These are phyloP conservation scores for Acronicta aceris DNA, from an alignment of 2,888 invertebrate genomes.

Conservation along the genomic window DNA sequence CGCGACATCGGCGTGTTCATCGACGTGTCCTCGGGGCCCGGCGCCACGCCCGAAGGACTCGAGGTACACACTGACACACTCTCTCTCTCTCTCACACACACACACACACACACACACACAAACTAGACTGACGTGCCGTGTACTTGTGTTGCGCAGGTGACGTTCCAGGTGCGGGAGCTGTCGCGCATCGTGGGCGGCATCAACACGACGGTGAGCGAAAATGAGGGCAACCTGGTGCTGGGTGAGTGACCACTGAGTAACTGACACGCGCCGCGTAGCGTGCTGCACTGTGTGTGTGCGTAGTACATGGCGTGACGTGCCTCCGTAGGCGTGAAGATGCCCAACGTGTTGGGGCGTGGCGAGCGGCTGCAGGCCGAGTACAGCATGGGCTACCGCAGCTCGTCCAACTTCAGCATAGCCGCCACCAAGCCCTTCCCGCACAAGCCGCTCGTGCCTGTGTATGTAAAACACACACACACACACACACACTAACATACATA, in stretches of 20 bases:
- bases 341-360: slow-evolving; percentile 96
- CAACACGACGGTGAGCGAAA: slow-evolving; percentile 96
- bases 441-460: slow-evolving; percentile 91
- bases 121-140: background rate
- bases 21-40: slow-evolving; percentile 95
- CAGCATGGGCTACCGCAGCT: slow-evolving; percentile 94
- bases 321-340: slow-evolving; percentile 90
- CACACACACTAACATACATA: no score
- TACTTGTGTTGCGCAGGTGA: slow-evolving; percentile 89
- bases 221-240: slow-evolving; percentile 95
- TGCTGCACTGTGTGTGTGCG: background rate
- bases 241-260: slow-evolving; percentile 69
- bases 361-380: slow-evolving; percentile 95
- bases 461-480: slow-evolving; percentile 68
- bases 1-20: slow-evolving; percentile 95
- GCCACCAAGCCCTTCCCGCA: slow-evolving; percentile 96
- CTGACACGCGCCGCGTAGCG: background rate
- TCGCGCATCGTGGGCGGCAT: slow-evolving; percentile 95
- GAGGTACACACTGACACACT: slow-evolving; percentile 86
- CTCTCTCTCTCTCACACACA: background rate
- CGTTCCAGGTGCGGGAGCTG: slow-evolving; percentile 95
- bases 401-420: slow-evolving; percentile 94
- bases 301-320: background rate
- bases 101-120: background rate
- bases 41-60: slow-evolving; percentile 93